Evolutionary conservation across 2,797 vertebrate species (phyloP).

Genomic region (Danio tinwini): DNA sequence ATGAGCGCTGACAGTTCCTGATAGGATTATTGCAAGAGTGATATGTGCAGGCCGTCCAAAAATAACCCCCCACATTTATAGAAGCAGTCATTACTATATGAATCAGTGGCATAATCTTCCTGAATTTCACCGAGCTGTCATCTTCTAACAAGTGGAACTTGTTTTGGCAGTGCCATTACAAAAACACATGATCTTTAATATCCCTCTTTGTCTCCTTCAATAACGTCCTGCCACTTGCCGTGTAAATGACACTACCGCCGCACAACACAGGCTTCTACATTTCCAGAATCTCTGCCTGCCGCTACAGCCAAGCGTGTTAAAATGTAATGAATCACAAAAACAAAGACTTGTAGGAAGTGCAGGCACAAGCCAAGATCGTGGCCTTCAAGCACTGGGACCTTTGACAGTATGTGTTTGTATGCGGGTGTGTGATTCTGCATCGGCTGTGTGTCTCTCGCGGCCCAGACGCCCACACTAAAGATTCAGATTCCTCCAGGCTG

Average conservation of each 20-base stretch:
- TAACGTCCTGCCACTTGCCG: conserved; percentile 22
- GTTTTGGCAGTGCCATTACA: conserved; percentile 56
- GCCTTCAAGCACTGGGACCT: conserved; percentile 56
- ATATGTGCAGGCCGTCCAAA: conserved; percentile 41
- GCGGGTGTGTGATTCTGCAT: conserved; percentile 53
- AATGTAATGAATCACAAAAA: conserved; percentile 55
- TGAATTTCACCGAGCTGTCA: conserved; percentile 43
- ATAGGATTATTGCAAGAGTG: conserved; percentile 53
- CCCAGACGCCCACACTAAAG: conserved; percentile 46
- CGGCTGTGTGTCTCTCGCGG: conserved; percentile 46
- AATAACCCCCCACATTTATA: conserved; percentile 49
- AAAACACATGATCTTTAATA: conserved; percentile 53
- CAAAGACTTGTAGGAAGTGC: conserved; percentile 52
- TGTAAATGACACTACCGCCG: conserved; percentile 34
- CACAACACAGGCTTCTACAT: background rate
- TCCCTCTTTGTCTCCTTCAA: conserved; percentile 49
- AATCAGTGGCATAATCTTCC: conserved; percentile 43
- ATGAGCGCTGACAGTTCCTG: conserved; percentile 52
- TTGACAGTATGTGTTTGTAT: conserved; percentile 56
- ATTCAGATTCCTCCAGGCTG: conserved; percentile 64
- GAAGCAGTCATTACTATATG: conserved; percentile 49
- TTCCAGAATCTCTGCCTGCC: background rate
- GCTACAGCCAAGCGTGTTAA: conserved; percentile 26
- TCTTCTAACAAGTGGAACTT: conserved; percentile 49
- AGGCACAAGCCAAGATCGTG: conserved; percentile 48